Percentiles rank a stretch among this genome's conserved stretches.
These are phyloP conservation scores for Leuctra nigra DNA, from an alignment of 2,888 invertebrate species.

Conservation along the genomic window DNA sequence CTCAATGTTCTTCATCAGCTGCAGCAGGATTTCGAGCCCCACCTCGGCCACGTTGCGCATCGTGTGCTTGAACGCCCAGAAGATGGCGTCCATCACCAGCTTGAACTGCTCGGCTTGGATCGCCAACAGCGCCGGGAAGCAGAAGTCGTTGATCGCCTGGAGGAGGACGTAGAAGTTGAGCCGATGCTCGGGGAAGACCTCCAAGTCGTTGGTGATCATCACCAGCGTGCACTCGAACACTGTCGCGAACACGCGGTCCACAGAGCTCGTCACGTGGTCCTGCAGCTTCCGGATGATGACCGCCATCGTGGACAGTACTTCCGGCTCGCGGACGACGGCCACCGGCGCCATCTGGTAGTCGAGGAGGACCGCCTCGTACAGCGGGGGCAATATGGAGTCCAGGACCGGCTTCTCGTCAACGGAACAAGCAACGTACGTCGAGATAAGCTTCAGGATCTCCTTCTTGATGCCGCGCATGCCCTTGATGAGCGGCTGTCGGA, in stretches of 20 bases:
- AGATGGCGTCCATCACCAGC: slow-evolving; percentile 94
- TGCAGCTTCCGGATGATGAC: slow-evolving; percentile 90
- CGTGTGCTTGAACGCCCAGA: slow-evolving; percentile 99
- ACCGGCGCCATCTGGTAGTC: slow-evolving; percentile 96
- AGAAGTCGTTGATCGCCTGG: slow-evolving; percentile 85
- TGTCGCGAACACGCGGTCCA: slow-evolving; percentile 97
- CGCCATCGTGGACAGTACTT: slow-evolving; percentile 94
- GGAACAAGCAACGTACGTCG: slow-evolving; percentile 91
- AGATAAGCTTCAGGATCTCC: slow-evolving; percentile 94
- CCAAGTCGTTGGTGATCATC: slow-evolving; percentile 99
- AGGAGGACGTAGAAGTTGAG: slow-evolving; percentile 95
- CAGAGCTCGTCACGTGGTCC: slow-evolving; percentile 83
- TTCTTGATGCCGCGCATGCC: slow-evolving; percentile 98
- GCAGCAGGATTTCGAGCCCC: slow-evolving; percentile 75
- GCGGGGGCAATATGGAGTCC: slow-evolving; percentile 95
- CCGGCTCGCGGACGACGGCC: slow-evolving; percentile 93
- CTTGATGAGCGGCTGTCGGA: slow-evolving; percentile 95
- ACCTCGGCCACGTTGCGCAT: slow-evolving; percentile 99
- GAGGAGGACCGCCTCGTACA: slow-evolving; percentile 90
- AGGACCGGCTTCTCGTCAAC: slow-evolving; percentile 81
- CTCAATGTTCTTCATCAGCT: slow-evolving; percentile 87
- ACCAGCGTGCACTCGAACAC: slow-evolving; percentile 98
- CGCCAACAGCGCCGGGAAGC: slow-evolving; percentile 91
- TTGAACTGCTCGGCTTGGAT: slow-evolving; percentile 97
- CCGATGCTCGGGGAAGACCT: slow-evolving; percentile 97